Evolutionary conservation across 2,113 vertebrate genomes (phyloP), one percentile per base, ranked within the genome.

Genomic region (Paramormyrops kingsleyae): DNA sequence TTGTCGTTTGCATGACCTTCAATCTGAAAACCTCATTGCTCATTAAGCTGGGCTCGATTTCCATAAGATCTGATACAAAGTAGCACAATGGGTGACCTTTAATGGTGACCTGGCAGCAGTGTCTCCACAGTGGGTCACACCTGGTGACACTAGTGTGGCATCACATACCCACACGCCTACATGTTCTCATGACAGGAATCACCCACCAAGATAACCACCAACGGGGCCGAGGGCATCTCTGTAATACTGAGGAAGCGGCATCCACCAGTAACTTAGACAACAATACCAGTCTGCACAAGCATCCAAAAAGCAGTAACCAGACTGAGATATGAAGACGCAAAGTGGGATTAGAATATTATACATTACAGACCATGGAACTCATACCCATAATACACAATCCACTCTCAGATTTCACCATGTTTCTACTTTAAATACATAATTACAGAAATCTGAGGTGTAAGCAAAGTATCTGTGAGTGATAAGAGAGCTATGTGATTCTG

Each of bases 331-430:
- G 83, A 47, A 47, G 44, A 84, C 44, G 24, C 44, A 24, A 84
- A 47, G 7, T 12, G 85, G 27, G 85, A 87, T 35, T 56, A 15
- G 87, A n/a, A 66, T 59, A 44, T 62, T 88, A 66, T 44, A 62
- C 56, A 66, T 88, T 66, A 88, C 53, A 88, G 49, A 47, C 84
- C n/a, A 52, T 85, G 46, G 19, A 85, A 47, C 17, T 15, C 44
- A 77, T 39, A 77, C 31, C n/a, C 85, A 87, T 87, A 87, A 87
- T 87, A 50, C 85, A 87, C n/a, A 87, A 87, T 87, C 15, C 42
- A 50, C 27, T 87, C 27, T 87, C 49, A 53, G 49, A 85, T n/a
- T 21, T 83, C 46, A 44, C 44, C 83, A 27, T 85, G 17, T 85
- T 46, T 39, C 83, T 85, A 85, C 83, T 21, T 85, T 85, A 49